phyloP scores from a whole-genome alignment of 2,113 vertebrate species.

The Nestor notabilis region DNA sequence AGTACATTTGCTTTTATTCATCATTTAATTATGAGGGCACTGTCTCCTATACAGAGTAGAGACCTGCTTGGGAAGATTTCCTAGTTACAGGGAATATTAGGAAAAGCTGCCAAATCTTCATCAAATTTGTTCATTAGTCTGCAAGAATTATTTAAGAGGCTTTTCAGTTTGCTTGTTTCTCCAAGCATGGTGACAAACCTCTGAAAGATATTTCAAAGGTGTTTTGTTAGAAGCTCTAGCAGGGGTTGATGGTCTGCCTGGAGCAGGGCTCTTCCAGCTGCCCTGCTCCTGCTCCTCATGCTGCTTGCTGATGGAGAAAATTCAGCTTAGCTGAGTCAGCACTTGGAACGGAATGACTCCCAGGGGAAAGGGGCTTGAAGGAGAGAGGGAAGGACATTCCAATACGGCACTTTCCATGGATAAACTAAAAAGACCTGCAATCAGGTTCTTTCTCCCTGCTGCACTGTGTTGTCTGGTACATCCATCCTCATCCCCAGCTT shows the following conservation, averaged over 20 bases:
- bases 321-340: neutral
- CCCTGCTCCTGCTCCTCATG: neutral
- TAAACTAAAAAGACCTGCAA: neutral
- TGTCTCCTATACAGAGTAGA: neutral
- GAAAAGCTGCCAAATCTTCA: conserved; percentile 44
- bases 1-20: neutral
- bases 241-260: neutral
- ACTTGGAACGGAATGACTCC: fast-evolving
- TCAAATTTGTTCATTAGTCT: conserved; percentile 43
- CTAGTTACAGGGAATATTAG: neutral
- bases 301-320: neutral
- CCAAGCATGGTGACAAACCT: neutral
- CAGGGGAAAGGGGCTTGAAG: neutral
- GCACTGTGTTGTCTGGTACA: fast-evolving
- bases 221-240: neutral
- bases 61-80: neutral
- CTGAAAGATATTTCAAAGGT: neutral
- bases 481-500: fast-evolving
- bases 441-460: fast-evolving
- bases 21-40: neutral
- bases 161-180: neutral
- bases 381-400: neutral
- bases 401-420: neutral
- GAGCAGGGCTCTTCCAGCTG: neutral
- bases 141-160: neutral